These are phyloP conservation scores for Galendromus occidentalis DNA, from an alignment of 1,140 invertebrate species.

Conservation along the genomic window DNA sequence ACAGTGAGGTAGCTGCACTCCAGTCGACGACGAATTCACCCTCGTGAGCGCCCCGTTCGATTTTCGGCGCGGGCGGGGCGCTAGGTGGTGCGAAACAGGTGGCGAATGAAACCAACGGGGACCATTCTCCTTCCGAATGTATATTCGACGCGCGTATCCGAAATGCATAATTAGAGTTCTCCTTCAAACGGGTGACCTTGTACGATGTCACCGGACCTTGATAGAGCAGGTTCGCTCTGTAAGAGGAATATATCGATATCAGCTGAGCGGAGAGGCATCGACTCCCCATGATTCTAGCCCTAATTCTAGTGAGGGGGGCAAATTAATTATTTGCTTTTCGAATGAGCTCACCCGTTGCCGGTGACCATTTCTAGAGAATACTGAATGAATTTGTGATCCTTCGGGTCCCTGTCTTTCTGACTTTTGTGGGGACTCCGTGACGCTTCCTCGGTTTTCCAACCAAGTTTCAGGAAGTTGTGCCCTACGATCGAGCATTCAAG, in stretches of 20 bases:
- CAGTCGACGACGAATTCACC: slow-evolving; percentile 36
- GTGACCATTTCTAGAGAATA: slow-evolving; percentile 59
- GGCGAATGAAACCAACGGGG: slow-evolving; percentile 40
- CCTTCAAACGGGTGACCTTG: slow-evolving; percentile 56
- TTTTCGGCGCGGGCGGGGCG: slow-evolving; percentile 31
- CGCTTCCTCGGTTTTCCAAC: slow-evolving; percentile 39
- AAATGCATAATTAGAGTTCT: slow-evolving; percentile 54
- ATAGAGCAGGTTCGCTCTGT: slow-evolving; percentile 41
- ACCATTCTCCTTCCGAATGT: slow-evolving; percentile 56
- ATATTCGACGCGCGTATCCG: slow-evolving; percentile 59
- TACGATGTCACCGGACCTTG: slow-evolving; percentile 48
- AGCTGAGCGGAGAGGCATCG: no score
- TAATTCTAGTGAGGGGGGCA: no score
- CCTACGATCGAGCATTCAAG: slow-evolving; percentile 46
- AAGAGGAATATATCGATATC: slow-evolving; percentile 16
- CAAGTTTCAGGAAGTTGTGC: slow-evolving; percentile 60
- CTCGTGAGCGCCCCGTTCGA: slow-evolving; percentile 29
- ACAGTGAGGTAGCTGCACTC: slow-evolving; percentile 23
- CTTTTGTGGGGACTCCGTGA: slow-evolving; percentile 7
- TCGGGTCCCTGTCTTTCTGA: slow-evolving; percentile 29
- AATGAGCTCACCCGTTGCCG: background rate
- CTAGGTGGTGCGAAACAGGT: slow-evolving; percentile 29
- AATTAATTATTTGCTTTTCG: no score
- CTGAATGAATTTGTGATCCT: slow-evolving; percentile 42
- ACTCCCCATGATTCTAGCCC: no score